Base-by-base conservation (phyloP, 1,140 invertebrate genomes). In the Hormaphis cornu region DNA sequence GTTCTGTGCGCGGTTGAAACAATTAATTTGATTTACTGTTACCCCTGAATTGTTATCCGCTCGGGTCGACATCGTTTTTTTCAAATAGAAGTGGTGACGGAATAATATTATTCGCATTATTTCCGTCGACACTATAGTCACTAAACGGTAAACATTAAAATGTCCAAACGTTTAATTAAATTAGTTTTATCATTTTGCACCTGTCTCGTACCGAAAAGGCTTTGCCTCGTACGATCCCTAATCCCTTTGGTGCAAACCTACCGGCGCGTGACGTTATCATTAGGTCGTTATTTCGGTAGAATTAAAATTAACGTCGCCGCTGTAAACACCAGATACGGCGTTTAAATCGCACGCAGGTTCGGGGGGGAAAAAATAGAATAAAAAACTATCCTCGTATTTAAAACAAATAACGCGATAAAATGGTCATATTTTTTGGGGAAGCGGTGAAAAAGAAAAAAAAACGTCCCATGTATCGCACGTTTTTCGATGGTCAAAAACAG, bases 121-220 rank as follows among this genome's bases (percentile, higher is more conserved):
- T 16, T 12, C 33, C 24, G 20, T 30, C n/a, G 33, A 12, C 14
- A 24, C 20, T 58, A 40, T n/a, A n/a, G n/a, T n/a, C n/a, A 40
- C 33, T 58, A 40, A 58, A 58, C n/a, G 53, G 20, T 56, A 37
- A 37, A 37, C 33, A 56, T 56, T 33, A 30, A 54, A 54, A 54
- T 54, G 30, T 35, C 53, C 20, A 35, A 56, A 56, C 53, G 53
- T 56, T 58, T 58, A 58, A 58, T 58, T 58, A 58, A 58, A 58
- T 58, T 58, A 58, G 54, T 58, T 58, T 58, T 58, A 58, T 58
- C 54, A 40, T 58, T 58, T 58, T 40, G 54, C 54, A 58, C 54
- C 35, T 58, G 54, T 58, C 54, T 58, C 54, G 54, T 58, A 26
- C 33, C 35, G 20, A 22, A 35, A 40, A 24, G 20, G 54, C 54